Base-by-base conservation (phyloP, 1,140 invertebrate genomes). In the Drosophila bocki region DNA sequence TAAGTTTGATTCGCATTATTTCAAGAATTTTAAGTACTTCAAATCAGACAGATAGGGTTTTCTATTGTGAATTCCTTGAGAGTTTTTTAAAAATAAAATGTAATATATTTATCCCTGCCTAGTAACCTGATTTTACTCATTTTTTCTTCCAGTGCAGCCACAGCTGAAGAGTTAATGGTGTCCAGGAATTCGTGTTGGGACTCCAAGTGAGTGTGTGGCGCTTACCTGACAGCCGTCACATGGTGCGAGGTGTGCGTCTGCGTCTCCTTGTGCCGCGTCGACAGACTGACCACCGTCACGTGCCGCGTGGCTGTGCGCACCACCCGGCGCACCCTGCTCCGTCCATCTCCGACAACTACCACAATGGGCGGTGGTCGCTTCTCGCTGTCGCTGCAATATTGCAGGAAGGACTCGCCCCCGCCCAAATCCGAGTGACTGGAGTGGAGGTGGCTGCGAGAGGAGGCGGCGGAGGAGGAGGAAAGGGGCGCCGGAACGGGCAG, bases 171-270 rank as follows among this genome's bases (percentile, higher is more conserved):
- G 37, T 17, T 41, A 33, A 41, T 29, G 35, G 6, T 6, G 26
- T 42, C 13, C 6, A 2, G 33, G 17, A 37, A 37, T 15, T 29
- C 26, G 26, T 6, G 6, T 29, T 13, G 17, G 39, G 39, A 3
- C 19, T 47, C 3, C 44, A 22, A 26, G 11, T 15, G 15, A 33
- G 26, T 26, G 12, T n/a, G 56, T 58, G 56, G 47, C 65, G 60
- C 84, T 92, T 91, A 92, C 92, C 92, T 93, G 78, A 93, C 92
- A 32, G 92, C 92, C 48, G 92, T 93, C 75, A 93, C 92, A 91
- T 93, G 92, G 67, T 93, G 92, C 56, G 92, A 93, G 65, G 92
- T 93, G 74, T 93, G 92, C 35, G 92, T 93, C 65, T 85, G 86
- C 13, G 92, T 91, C 75, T 93, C 92, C 77, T 93, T 93, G 84